Base-by-base conservation (phyloP, 2,797 vertebrate genomes). In the Artibeus lituratus region DNA sequence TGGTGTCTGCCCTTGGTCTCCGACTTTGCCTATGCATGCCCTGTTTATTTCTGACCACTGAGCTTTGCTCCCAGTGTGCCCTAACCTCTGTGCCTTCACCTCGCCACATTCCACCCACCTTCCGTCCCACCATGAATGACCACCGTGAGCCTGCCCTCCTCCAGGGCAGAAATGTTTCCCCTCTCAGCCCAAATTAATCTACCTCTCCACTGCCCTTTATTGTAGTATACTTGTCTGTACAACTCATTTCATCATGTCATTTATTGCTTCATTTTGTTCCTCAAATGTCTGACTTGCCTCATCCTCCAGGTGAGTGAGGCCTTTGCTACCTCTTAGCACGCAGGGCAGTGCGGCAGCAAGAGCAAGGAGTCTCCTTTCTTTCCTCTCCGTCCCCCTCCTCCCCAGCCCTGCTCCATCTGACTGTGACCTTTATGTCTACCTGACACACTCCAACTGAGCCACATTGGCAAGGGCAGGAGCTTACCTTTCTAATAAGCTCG, bases 11-110 rank as follows among this genome's bases (percentile, higher is more conserved):
- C 67, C 26, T 24, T 10, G 7, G 37, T 26, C 42, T 87, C 62
- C 47, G 3, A 62, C 70, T 39, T 26, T 16, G 6, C 77, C 59
- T 51, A 1, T 7, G 5, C 6, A 0, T 18, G 5, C 3, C n/a
- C 0, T 70, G 44, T 37, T 86, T 69, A 32, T 74, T 62, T 91
- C 72, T 72, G 67, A 67, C 11, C 22, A 5, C 44, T n/a, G 18
- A 35, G 42, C 15, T 83, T 65, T 47, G 16, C 53, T 65, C 5
- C 2, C 35, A 0, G 11, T 39, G 1, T 65, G 57, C 11, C 65
- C 22, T 26, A 44, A 39, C 14, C 42, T 35, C 15, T 57, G 5
- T 22, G 22, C 29, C 62, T 76, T 91, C 22, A 7, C 55, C 5
- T 1, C 0, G 2, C 24, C 1, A 1, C 22, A 1, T 59, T 65